These are phyloP conservation scores for Fukomys damarensis DNA, from an alignment of 2,113 vertebrate species.

Conservation along the genomic window DNA sequence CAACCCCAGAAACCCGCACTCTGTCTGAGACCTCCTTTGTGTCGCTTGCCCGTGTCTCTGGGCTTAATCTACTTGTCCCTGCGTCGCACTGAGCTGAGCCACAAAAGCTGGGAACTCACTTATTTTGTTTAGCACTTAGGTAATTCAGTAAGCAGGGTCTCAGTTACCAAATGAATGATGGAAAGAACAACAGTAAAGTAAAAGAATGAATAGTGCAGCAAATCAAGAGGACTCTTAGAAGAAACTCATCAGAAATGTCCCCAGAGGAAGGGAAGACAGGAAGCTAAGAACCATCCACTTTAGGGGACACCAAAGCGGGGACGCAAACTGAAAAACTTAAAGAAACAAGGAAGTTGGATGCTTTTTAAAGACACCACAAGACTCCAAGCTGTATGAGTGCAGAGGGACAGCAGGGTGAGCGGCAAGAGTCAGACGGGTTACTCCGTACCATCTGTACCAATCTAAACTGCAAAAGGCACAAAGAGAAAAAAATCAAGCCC, in stretches of 20 bases:
- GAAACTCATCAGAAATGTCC: not conserved
- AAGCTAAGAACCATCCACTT: not conserved
- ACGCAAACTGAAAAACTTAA: not conserved
- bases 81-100: not conserved
- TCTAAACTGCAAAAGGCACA: conserved; percentile 11
- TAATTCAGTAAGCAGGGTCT: not conserved
- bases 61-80: not conserved
- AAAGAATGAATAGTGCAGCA: not conserved
- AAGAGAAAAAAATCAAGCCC: conserved; percentile 26
- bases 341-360: not conserved
- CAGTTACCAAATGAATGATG: not conserved
- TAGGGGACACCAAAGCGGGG: not conserved
- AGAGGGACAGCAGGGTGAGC: not conserved
- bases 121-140: not conserved
- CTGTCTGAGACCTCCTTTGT: not conserved
- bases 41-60: not conserved
- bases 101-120: not conserved
- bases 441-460: not conserved
- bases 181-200: not conserved
- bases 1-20: not conserved
- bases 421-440: not conserved
- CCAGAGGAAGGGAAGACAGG: not conserved
- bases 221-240: conserved; percentile 1
- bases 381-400: not conserved
- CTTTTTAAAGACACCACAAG: not conserved